Base-by-base conservation (phyloP, 2,888 invertebrate genomes). In the Malachius bipustulatus region DNA sequence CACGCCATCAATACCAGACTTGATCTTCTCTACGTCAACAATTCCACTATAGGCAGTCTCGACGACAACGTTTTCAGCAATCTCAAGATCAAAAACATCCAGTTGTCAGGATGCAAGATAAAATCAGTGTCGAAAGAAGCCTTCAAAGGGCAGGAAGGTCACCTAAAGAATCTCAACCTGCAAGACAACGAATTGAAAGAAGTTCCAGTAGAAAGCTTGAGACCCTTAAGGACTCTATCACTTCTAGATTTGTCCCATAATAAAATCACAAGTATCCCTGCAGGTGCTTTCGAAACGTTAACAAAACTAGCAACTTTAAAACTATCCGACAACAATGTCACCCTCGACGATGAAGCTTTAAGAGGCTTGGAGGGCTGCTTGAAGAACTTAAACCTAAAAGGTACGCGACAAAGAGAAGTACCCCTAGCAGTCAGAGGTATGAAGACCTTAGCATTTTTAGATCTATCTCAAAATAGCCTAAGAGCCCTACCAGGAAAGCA, bases 321-420 rank as follows among this genome's bases (percentile, higher is more conserved):
- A 60, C 58, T 91, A 34, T 83, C 88, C 3, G 90, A 90, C 54
- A 91, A 90, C 58, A 87, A 87, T 56, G 70, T 88, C 0, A 82
- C 81, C 3, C 57, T 90, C 42, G 70, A 76, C 2, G 51, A 71
- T 1, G 72, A 70, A 32, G 77, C 87, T 3, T 75, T 91, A 36
- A 65, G 67, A n/a, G 89, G 89, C 2, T 65, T 91, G 39, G 88
- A 89, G 52, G 72, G 66, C 37, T 79, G 78, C 8, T 64, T 91
- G 28, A 89, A 89, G 63, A 91, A 91, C 62, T 66, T 91, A 31
- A 90, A 91, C 58, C 65, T 91, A 19, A 90, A 90, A 66, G 88
- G 87, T 16, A 87, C 88, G 0, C 70, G 76, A 35, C 85, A 87
- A 57, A 81, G 80, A 48, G 66, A 68, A 33, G 75, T 91, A 8